Base-by-base conservation (phyloP, 2,888 invertebrate species). In the Eudemis profundana region DNA sequence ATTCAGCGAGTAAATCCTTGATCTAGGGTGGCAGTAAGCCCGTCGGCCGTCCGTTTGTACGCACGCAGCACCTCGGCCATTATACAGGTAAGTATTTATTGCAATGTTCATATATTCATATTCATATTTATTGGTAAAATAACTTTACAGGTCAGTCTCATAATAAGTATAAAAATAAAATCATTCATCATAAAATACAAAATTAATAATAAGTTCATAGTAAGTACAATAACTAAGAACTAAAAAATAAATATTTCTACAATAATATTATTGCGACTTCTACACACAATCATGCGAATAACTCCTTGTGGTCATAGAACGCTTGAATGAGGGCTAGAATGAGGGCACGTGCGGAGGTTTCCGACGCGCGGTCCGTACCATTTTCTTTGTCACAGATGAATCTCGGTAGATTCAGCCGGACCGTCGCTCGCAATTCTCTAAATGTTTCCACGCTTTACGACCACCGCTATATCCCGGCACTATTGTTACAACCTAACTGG, bases 401-500 rank as follows among this genome's bases (percentile, higher is more conserved):
- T 57, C 57, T 33, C 46, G 36, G 46, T 23, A 47, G 57, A 46
- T 57, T 36, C 57, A 57, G 57, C 56, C 56, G 67, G 66, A 69
- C 63, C 46, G 59, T 27, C 66, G 68, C 67, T 62, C 68, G 66
- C 68, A 75, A 77, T 78, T 75, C 76, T 76, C 74, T 74, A 77
- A 77, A 74, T 74, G 77, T 71, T 74, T 67, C 70, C 72, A 68
- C 70, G 67, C 68, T 73, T 76, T 72, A 73, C 71, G 70, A 69
- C 63, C 68, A 46, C 68, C 68, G 69, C 69, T 72, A 69, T 72
- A 72, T 63, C 72, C 72, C 71, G 57, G 69, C 72, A 77, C 81
- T 78, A 83, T 83, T 84, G 79, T 85, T 78, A 77, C 70, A 74
- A 68, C 57, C 70, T 72, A 74, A 76, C 75, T 75, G 72, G 74